phyloP scores from a whole-genome alignment of 2,113 vertebrate species.

The Coracopsis vasa region DNA sequence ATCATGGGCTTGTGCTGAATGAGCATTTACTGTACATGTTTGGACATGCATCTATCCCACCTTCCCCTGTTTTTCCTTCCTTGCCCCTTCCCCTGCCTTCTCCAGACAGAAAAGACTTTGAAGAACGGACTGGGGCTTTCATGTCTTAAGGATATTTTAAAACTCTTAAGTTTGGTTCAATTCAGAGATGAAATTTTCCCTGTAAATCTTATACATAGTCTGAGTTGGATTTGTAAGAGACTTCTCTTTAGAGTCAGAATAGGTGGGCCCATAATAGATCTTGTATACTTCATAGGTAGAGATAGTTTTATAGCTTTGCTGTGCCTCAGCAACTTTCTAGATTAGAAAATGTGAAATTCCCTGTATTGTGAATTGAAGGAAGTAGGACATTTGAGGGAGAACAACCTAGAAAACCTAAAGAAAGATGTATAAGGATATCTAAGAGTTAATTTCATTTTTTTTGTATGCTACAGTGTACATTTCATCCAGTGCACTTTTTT shows the following conservation, averaged over 20 bases:
- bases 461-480: background rate
- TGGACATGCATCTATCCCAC: background rate
- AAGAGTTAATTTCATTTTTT: background rate
- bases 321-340: background rate
- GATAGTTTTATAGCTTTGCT: background rate
- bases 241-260: background rate
- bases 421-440: background rate
- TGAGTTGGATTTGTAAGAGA: background rate
- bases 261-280: background rate
- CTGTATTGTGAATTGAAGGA: background rate
- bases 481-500: background rate
- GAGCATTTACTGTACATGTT: background rate
- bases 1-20: background rate
- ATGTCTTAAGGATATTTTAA: background rate
- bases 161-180: background rate
- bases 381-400: background rate
- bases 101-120: background rate
- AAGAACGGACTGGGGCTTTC: background rate
- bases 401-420: background rate
- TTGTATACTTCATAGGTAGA: background rate
- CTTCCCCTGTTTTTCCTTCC: background rate
- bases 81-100: background rate
- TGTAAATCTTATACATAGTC: background rate
- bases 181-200: background rate
- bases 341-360: background rate